Conservation (phyloP, 2,888 invertebrate species). For the Drosophila mimica region DNA sequence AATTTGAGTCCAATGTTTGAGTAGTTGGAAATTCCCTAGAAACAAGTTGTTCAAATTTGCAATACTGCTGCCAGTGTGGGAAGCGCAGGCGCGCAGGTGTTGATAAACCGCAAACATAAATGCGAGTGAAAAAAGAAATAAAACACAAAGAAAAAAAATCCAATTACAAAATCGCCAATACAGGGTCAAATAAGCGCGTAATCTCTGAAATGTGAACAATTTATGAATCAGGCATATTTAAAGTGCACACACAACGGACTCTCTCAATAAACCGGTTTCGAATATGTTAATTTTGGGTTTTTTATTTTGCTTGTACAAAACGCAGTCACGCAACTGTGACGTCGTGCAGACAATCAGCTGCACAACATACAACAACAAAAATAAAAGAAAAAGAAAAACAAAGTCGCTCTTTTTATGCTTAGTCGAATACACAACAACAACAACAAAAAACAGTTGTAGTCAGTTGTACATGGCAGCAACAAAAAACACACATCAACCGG, state of each 20-base stretch:
- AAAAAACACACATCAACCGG: conserved; percentile 22
- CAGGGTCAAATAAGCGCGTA: conserved; percentile 70
- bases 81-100: conserved; percentile 47
- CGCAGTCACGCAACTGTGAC: conserved; percentile 64
- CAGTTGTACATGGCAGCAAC: conserved; percentile 50
- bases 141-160: conserved; percentile 17
- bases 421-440: conserved; percentile 43
- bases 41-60: conserved; percentile 21
- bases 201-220: conserved; percentile 56
- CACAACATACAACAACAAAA: conserved; percentile 29
- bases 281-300: conserved; percentile 67
- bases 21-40: conserved; percentile 52
- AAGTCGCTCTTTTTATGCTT: conserved; percentile 54
- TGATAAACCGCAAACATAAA: conserved; percentile 33
- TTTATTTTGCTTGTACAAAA: conserved; percentile 47
- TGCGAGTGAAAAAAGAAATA: conserved; percentile 10
- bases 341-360: conserved; percentile 53
- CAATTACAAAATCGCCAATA: conserved; percentile 72
- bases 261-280: conserved; percentile 56
- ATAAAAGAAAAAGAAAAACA: conserved; percentile 14
- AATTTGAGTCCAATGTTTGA: conserved; percentile 33
- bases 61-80: conserved; percentile 25
- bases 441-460: not conserved
- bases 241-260: conserved; percentile 18
- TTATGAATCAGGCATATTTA: conserved; percentile 66